Percentiles rank a stretch among this genome's conserved stretches.
Evolutionary conservation across 2,888 invertebrate genomes (phyloP).

Genomic region (Carcina quercana): DNA sequence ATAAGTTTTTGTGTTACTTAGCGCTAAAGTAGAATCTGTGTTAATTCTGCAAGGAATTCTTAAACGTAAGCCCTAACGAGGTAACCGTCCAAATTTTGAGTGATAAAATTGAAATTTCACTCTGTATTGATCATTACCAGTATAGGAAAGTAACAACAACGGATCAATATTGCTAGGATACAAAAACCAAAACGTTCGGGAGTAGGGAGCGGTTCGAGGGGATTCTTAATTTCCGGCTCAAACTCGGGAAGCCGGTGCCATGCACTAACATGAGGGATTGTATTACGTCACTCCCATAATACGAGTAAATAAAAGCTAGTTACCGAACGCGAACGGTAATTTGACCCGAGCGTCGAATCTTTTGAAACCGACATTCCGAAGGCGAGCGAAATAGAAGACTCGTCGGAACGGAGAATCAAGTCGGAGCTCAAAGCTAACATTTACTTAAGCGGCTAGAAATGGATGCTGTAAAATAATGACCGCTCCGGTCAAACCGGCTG

Average conservation of each 20-base stretch:
- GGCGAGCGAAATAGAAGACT: background rate
- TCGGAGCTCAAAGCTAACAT: background rate
- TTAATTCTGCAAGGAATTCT: too few relatives aligned
- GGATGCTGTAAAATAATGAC: conserved; percentile 60
- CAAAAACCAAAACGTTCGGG: conserved; percentile 48
- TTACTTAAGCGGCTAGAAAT: conserved; percentile 33
- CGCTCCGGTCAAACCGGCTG: conserved; percentile 52
- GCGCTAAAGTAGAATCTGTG: too few relatives aligned
- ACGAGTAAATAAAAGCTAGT: background rate
- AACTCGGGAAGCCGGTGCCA: conserved; percentile 42
- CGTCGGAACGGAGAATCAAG: too few relatives aligned
- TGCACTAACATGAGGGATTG: conserved; percentile 23
- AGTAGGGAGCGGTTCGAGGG: conserved; percentile 33
- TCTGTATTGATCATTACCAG: too few relatives aligned
- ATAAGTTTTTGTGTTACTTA: too few relatives aligned
- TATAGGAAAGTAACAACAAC: conserved; percentile 1
- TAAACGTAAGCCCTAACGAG: too few relatives aligned
- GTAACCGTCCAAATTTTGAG: too few relatives aligned
- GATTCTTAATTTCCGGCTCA: conserved; percentile 60
- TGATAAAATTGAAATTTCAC: too few relatives aligned
- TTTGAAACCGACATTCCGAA: background rate
- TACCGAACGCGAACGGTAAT: background rate
- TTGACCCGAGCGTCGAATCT: background rate
- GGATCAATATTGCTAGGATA: conserved; percentile 65
- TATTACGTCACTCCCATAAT: conserved; percentile 24